phyloP scores from a whole-genome alignment of 2,797 vertebrate species.

The Periophthalmus magnuspinnatus region DNA sequence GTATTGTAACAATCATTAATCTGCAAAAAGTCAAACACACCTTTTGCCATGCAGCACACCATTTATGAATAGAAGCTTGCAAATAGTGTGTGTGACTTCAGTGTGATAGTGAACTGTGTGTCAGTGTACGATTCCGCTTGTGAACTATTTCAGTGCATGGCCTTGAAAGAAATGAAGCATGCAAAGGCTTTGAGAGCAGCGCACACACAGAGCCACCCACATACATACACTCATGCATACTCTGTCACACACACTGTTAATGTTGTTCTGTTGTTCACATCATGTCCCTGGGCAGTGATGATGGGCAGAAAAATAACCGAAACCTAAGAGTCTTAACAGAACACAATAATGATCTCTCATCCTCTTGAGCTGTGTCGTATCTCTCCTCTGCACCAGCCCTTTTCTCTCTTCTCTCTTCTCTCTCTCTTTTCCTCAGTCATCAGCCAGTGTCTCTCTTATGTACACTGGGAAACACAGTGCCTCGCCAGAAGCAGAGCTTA shows the following conservation, averaged over 20 bases:
- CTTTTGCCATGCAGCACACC: constrained; percentile 17
- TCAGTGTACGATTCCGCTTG: constrained; percentile 48
- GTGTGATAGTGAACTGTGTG: constrained; percentile 17
- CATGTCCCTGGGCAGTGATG: constrained; percentile 58
- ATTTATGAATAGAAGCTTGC: constrained; percentile 39
- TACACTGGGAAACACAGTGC: constrained; percentile 42
- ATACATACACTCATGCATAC: constrained; percentile 38
- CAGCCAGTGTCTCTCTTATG: constrained; percentile 42
- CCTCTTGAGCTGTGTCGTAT: constrained; percentile 21
- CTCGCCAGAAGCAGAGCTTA: constrained; percentile 70
- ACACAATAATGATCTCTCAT: constrained; percentile 42
- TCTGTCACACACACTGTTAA: constrained; percentile 38
- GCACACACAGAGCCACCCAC: constrained; percentile 51
- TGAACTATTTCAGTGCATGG: constrained; percentile 63
- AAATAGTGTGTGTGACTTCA: constrained; percentile 10
- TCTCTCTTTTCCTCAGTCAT: constrained; percentile 43
- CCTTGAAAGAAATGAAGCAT: constrained; percentile 67
- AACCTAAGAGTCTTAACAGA: constrained; percentile 45
- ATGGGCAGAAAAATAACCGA: constrained; percentile 56
- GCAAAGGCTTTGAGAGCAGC: constrained; percentile 54
- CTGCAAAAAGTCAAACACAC: constrained; percentile 27
- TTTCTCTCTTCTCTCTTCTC: constrained; percentile 5
- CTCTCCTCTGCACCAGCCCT: constrained; percentile 18
- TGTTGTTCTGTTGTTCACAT: constrained; percentile 45
- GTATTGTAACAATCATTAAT: background rate